Conservation (phyloP, 2,113 vertebrate genomes). For the Odobenus rosmarus region DNA sequence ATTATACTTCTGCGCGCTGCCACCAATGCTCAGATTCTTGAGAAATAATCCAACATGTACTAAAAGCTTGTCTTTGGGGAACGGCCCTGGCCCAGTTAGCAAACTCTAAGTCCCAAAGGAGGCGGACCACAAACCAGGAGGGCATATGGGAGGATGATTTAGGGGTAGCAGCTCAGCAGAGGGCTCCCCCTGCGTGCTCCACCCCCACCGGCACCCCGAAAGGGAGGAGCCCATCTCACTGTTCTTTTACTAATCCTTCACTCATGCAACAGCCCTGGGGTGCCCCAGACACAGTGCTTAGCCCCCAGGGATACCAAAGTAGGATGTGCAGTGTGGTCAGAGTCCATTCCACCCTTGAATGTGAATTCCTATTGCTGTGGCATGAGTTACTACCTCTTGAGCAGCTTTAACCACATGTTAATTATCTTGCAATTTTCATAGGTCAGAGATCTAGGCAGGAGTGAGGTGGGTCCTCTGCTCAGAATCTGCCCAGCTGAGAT, state of each 20-base stretch:
- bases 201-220: neutral
- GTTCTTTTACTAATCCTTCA: neutral
- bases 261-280: neutral
- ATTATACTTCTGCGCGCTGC: neutral
- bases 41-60: neutral
- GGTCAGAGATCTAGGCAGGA: too few species aligned
- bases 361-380: neutral
- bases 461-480: neutral
- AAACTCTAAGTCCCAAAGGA: neutral
- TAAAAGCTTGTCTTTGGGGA: neutral
- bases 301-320: neutral
- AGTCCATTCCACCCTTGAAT: neutral
- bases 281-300: neutral
- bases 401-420: neutral
- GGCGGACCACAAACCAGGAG: neutral
- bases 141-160: neutral
- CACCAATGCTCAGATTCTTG: neutral
- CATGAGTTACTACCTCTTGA: neutral
- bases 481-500: neutral
- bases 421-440: neutral
- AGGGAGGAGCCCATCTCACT: neutral
- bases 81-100: too few species aligned
- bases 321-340: neutral
- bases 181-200: rapidly evolving
- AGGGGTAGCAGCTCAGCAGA: neutral